Base-by-base conservation (phyloP, 2,888 invertebrate genomes). In the Bugula neritina region DNA sequence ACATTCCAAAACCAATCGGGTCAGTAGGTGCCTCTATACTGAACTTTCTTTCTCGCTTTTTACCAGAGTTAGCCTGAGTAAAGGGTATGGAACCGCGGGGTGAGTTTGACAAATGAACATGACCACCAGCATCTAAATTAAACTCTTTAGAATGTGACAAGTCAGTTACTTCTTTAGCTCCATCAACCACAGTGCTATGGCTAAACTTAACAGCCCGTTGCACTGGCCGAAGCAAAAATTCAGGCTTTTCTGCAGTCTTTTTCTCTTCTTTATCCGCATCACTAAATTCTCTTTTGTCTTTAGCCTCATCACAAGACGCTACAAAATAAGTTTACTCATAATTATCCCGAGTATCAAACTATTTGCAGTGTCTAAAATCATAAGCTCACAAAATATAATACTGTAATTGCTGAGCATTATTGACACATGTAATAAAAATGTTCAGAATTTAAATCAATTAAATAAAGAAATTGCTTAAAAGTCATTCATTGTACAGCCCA, bases 1-100 rank as follows among this genome's bases (percentile, higher is more conserved):
- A 70, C 70, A 70, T 70, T 2, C 70, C 70, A 54, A 43, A 70
- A 29, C 70, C 70, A 3, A 70, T 70, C 3, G 70, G 70, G 52
- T 70, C 70, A 43, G 35, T 63, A 10, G 27, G 13, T 3, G 63
- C 31, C 31, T 63, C 63, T 25, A 63, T 63, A 27, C 63, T 63
- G 63, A 25, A 63, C 31, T 17, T 5, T 17, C 43, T 43, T 17
- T 43, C 43, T 43, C 43, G 5, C 17, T 43, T 43, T 43, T 17
- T 17, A 43, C 17, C 43, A 17, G 43, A 43, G 43, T 10, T 10
- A 17, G 10, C 43, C 5, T 17, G 43, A 10, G 43, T 10, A 43
- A 17, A 43, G 23, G 25, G 23, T 5, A 25, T 23, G 25, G 55
- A 55, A 23, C n/a, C 55, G 5, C 55, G 55, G 23, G 55, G 55